Base-by-base conservation (phyloP, 1,140 invertebrate genomes). In the Bombus impatiens region DNA sequence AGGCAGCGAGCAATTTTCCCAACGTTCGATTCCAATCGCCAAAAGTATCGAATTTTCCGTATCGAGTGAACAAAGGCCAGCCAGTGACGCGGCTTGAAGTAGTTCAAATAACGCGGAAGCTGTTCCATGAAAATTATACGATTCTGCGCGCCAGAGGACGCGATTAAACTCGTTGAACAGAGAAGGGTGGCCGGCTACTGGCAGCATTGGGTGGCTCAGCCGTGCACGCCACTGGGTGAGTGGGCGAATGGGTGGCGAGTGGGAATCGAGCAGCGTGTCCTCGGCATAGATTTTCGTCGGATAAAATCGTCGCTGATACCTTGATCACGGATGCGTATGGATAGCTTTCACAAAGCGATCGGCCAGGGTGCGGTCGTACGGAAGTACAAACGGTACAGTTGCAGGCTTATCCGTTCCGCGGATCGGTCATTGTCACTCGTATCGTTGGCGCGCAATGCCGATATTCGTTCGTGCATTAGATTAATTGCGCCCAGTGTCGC, bases 391-490 rank as follows among this genome's bases (percentile, higher is more conserved):
- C 82, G 42, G 57, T 62, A 81, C 62, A 57, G 28, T 44, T 15
- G 53, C 57, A 32, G 47, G 65, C 74, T 67, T 76, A 37, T 62
- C 37, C 44, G 25, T 71, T 53, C 44, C 68, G 40, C 4, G 77
- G 44, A 25, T n/a, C 40, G 70, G 37, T 82, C 68, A 79, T 86
- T 88, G 84, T 89, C 68, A 44, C 35, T 62, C 35, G 70, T 65
- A 82, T 76, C 68, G 65, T 53, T 42, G 47, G 6, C 42, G 13
- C 25, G 42, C 81, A 76, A 78, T 57, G 80, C 35, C 53, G 87
- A 84, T 89, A 86, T 82, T 80, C 79, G 81, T 75, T 68, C 78
- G 57, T 68, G 85, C 74, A 87, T 84, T 82, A 87, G 88, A 89
- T 90, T 87, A 79, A 89, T 87, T 87, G 53, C 62, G 15, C 86